Percentiles rank a stretch among this genome's conserved stretches.
Evolutionary conservation across 2,888 invertebrate species (phyloP).

Genomic region (Colostygia pectinataria): DNA sequence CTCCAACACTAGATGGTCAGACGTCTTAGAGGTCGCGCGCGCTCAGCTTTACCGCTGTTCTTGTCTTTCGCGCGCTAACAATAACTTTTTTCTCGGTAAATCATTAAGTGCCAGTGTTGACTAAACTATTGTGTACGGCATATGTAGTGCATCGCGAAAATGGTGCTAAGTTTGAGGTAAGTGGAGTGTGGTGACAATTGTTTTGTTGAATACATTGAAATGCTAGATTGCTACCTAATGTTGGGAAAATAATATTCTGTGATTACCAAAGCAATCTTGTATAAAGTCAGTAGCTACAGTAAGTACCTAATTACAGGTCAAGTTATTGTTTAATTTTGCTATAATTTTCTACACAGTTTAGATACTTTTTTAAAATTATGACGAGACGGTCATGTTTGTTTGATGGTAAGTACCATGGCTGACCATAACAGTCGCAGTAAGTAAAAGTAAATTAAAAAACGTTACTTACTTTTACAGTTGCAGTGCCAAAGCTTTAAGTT

Average conservation of each 20-base stretch:
- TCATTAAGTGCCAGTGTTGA: constrained; percentile 36
- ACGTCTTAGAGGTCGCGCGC: constrained; percentile 47
- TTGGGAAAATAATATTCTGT: background rate
- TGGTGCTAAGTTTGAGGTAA: constrained; percentile 73
- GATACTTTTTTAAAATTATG: no score
- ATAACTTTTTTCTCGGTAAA: constrained; percentile 10
- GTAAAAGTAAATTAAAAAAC: no score
- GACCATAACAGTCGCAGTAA: no score
- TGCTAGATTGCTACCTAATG: constrained; percentile 15
- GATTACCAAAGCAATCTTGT: constrained; percentile 13
- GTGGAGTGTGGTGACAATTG: constrained; percentile 49
- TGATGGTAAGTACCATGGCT: no score
- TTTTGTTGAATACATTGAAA: constrained; percentile 30
- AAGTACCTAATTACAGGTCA: no score
- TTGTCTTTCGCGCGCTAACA: constrained; percentile 23
- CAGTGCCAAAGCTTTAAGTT: no score
- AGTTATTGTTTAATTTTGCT: no score
- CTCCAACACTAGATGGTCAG: constrained; percentile 60
- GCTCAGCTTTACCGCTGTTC: constrained; percentile 17
- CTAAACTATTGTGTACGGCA: constrained; percentile 43
- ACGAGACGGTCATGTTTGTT: no score
- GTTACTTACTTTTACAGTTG: no score
- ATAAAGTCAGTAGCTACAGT: no score
- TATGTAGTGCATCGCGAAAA: constrained; percentile 52
- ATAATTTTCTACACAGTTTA: no score